Evolutionary conservation across 2,113 vertebrate species (phyloP), one percentile per base, ranked within the genome.

Genomic region (Catagonus wagneri): DNA sequence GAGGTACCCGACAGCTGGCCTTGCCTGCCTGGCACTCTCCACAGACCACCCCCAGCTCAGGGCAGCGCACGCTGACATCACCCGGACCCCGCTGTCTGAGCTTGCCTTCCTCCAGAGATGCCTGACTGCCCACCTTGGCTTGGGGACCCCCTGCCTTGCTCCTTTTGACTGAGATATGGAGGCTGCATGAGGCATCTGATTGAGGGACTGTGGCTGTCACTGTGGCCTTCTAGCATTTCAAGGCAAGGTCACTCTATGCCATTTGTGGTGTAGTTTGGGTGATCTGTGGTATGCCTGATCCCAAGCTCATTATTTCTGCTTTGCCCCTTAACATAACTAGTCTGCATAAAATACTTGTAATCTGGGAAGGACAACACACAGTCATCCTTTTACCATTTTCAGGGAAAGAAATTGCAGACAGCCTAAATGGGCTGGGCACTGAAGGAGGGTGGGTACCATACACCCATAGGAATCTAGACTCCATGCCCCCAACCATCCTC

Each of bases 331-430:
- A 10, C 6, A 3, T 81, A 17, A 63, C 39, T 34, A 23, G 65
- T 13, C 0, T 66, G 22, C 61, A 50, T 60, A 32, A 89, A 91
- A 72, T 25, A 7, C 34, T 60, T 3, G n/a, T 71, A 75, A 27
- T 2, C 19, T 19, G n/a, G 23, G 72, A 69, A 61, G 66, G 15
- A 29, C 0, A 7, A 50, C 11, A n/a, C 1, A 23, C 0, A 29
- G 15, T 27, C 12, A 23, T 29, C 2, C 20, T 58, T 71, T 85
- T 17, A 76, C 19, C 25, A 27, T 36, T 83, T 19, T 3, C 23
- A 5, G 14, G 7, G 25, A 90, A 50, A 22, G 16, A 50, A 81
- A 75, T 1, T 39, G 7, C 19, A 74, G 52, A 27, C 3, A 11
- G 36, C 44, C 5, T 25, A 17, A 36, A 71, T 3, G 20, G 11